Evolutionary conservation across 2,797 vertebrate genomes (phyloP).

Genomic region (Diglossa cyanea): DNA sequence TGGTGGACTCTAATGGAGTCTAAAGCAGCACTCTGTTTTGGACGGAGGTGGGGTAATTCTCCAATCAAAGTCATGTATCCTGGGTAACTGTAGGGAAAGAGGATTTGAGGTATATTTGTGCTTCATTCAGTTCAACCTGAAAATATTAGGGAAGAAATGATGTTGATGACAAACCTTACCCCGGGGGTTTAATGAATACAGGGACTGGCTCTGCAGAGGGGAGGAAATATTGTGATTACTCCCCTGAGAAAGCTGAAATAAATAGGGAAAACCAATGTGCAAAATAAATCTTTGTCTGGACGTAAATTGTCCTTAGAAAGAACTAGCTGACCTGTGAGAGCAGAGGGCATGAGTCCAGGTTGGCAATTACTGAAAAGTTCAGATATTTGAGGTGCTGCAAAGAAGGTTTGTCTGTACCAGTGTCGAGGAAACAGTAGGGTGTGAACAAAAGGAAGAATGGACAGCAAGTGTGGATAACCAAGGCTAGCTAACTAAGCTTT

Average conservation of each 20-base stretch:
- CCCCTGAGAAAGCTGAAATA: neutral
- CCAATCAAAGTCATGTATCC: neutral
- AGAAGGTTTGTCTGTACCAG: neutral
- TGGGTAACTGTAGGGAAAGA: neutral
- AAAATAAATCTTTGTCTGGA: neutral
- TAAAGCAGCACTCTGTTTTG: neutral
- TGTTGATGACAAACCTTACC: neutral
- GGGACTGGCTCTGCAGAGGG: neutral
- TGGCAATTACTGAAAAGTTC: neutral
- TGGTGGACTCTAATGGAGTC: neutral
- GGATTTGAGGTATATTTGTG: neutral
- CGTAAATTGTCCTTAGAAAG: neutral
- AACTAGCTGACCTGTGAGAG: neutral
- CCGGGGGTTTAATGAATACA: neutral
- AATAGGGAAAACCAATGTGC: neutral
- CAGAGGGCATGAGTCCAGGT: neutral
- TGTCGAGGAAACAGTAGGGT: neutral
- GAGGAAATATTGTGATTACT: neutral
- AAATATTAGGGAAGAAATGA: neutral
- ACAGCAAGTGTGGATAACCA: neutral
- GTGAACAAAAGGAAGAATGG: neutral
- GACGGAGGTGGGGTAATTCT: neutral
- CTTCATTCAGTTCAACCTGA: neutral
- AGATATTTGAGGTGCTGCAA: neutral
- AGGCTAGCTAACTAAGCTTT: neutral